Conservation (phyloP, 2,797 vertebrate genomes). For the Catostomus latipinnis region DNA sequence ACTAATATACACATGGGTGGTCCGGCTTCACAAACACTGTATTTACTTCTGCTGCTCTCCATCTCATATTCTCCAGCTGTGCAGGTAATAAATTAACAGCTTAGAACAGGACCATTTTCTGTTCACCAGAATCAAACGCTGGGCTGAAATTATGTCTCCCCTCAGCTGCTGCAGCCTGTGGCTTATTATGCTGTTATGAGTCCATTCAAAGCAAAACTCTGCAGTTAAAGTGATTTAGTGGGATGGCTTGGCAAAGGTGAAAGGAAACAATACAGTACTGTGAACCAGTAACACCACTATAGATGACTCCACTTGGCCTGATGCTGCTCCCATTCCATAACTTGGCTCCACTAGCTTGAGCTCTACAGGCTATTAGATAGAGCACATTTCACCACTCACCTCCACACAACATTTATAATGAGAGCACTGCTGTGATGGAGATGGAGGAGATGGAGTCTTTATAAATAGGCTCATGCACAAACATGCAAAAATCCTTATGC, state of each 20-base stretch:
- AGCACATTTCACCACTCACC: constrained; percentile 39
- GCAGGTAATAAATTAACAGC: constrained; percentile 55
- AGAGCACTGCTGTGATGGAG: neutral
- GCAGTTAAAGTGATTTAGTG: constrained; percentile 64
- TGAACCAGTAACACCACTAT: constrained; percentile 36
- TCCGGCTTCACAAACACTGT: constrained; percentile 47
- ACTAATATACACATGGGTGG: constrained; percentile 24
- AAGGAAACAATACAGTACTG: constrained; percentile 52
- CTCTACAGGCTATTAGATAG: constrained; percentile 39
- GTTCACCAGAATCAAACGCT: constrained; percentile 46
- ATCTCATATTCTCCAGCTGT: constrained; percentile 49
- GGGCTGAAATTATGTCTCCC: constrained; percentile 56
- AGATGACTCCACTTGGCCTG: constrained; percentile 53
- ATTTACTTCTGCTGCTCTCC: constrained; percentile 52
- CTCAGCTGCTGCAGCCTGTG: constrained; percentile 56
- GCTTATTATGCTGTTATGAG: constrained; percentile 66
- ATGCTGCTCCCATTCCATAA: constrained; percentile 31
- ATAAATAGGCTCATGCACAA: constrained; percentile 36
- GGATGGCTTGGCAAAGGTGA: constrained; percentile 59
- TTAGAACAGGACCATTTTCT: constrained; percentile 54
- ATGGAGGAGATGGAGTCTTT: constrained; percentile 28
- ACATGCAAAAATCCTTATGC: neutral
- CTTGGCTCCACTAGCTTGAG: constrained; percentile 11
- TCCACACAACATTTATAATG: constrained; percentile 27
- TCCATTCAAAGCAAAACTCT: constrained; percentile 61